Evolutionary conservation across 2,797 vertebrate species (phyloP).

Genomic region (Dipus sagitta): DNA sequence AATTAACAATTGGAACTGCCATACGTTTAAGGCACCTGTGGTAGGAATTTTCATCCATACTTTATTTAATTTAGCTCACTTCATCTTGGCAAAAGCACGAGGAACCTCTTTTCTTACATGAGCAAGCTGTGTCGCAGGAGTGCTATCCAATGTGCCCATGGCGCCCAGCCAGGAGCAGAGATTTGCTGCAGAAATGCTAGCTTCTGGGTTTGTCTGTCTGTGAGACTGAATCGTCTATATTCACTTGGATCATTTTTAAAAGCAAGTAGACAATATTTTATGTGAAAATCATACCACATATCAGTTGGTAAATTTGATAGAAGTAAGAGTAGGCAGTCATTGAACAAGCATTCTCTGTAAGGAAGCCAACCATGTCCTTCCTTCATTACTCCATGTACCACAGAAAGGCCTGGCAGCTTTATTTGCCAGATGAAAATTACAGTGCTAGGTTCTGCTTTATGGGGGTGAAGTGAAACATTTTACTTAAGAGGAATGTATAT

Average conservation of each 20-base stretch:
- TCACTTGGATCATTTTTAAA: background rate
- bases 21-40: background rate
- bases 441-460: background rate
- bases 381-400: background rate
- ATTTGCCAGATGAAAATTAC: background rate
- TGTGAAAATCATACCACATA: constrained; percentile 3
- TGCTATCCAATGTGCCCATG: background rate
- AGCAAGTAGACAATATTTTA: background rate
- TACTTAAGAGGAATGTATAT: background rate
- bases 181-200: background rate
- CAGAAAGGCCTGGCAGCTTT: background rate
- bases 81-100: background rate
- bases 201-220: background rate
- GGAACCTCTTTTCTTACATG: background rate
- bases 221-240: background rate
- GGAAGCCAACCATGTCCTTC: background rate
- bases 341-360: background rate
- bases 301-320: background rate
- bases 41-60: background rate
- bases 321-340: background rate
- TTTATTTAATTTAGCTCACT: background rate
- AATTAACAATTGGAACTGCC: background rate
- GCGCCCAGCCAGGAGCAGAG: background rate
- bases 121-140: background rate
- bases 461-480: background rate